Conservation (phyloP, 2,888 invertebrate genomes). For the Keiferia lycopersicella region DNA sequence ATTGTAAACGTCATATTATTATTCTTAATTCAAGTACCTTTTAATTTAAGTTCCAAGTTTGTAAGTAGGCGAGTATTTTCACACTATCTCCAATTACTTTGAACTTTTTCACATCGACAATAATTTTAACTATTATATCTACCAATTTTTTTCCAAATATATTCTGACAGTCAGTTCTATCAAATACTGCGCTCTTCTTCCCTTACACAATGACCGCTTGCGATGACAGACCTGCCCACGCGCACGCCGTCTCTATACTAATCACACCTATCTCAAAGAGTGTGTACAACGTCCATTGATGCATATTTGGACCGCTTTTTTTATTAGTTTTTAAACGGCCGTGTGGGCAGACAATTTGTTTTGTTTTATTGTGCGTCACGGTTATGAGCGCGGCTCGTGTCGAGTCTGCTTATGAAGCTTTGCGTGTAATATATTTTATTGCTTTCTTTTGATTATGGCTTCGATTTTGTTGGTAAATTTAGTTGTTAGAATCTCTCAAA, state of each 20-base stretch:
- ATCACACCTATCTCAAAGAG: slow-evolving; percentile 67
- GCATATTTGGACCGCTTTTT: slow-evolving; percentile 66
- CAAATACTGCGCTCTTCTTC: slow-evolving; percentile 47
- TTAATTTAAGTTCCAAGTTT: too few relatives aligned
- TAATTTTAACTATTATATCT: neutral
- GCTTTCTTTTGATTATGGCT: neutral
- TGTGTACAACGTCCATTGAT: slow-evolving; percentile 63
- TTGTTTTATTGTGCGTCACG: slow-evolving; percentile 48
- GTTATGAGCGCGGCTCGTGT: slow-evolving; percentile 2
- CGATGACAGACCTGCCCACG: slow-evolving; percentile 78
- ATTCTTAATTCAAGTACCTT: too few relatives aligned
- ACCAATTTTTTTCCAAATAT: neutral
- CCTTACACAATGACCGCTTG: slow-evolving; percentile 67
- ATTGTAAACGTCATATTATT: too few relatives aligned
- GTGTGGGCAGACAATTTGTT: slow-evolving; percentile 68
- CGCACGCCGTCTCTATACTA: slow-evolving; percentile 59
- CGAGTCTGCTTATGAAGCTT: slow-evolving; percentile 8
- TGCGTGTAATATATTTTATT: neutral
- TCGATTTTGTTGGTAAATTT: too few relatives aligned
- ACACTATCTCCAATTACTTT: too few relatives aligned
- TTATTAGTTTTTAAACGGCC: slow-evolving; percentile 52
- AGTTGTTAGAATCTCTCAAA: too few relatives aligned
- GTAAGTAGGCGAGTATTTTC: too few relatives aligned
- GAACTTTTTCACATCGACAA: too few relatives aligned
- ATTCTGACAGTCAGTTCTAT: slow-evolving; percentile 46